Conservation (phyloP, 2,113 vertebrate genomes). For the Merops nubicus region DNA sequence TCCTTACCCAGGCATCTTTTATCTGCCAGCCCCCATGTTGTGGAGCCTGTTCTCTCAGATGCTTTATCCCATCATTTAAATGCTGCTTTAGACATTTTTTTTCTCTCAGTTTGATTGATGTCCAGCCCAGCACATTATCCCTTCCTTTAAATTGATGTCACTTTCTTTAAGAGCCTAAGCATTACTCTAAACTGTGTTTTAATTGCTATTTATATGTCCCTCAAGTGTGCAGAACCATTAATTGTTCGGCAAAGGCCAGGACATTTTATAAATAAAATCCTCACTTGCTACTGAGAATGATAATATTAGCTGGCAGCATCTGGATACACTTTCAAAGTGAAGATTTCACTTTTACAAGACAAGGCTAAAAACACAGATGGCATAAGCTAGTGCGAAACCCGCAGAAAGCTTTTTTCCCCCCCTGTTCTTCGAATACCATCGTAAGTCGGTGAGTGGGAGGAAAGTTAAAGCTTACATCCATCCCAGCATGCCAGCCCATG, state of each 20-base stretch:
- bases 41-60: not conserved
- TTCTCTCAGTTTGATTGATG: not conserved
- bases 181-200: conserved; percentile 51
- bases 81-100: conserved; percentile 1
- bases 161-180: conserved; percentile 47
- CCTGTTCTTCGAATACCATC: conserved; percentile 8
- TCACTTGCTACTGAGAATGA: conserved; percentile 13
- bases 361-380: conserved; percentile 46
- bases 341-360: conserved; percentile 49
- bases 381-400: conserved; percentile 29
- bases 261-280: conserved; percentile 58
- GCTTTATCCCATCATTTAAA: conserved; percentile 17
- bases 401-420: not conserved
- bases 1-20: not conserved
- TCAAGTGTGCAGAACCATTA: conserved; percentile 32
- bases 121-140: conserved; percentile 15
- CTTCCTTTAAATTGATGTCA: conserved; percentile 43
- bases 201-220: conserved; percentile 61
- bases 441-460: conserved; percentile 7
- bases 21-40: not conserved
- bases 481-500: conserved; percentile 74
- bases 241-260: conserved; percentile 31
- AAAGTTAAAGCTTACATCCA: conserved; percentile 66
- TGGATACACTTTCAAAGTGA: conserved; percentile 14
- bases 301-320: conserved; percentile 49